Percentiles rank a stretch among this genome's conserved stretches.
Evolutionary conservation across 1,140 invertebrate genomes (phyloP).

Genomic region (Aphaenogaster ashmeadi): DNA sequence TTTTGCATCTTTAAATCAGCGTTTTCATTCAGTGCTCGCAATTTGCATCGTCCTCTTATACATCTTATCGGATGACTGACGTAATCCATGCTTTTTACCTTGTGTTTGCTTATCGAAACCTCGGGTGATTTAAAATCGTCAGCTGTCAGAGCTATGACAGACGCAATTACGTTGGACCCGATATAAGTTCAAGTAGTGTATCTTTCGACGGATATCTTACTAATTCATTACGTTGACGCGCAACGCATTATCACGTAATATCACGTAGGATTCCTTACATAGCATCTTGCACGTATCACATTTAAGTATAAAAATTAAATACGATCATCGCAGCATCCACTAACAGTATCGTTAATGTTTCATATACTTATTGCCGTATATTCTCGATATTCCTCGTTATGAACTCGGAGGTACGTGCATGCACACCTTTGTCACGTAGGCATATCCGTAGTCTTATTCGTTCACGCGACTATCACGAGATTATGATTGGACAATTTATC

Average conservation of each 20-base stretch:
- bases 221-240: background rate
- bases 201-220: background rate
- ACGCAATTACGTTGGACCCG: background rate
- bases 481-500: background rate
- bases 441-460: background rate
- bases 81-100: background rate
- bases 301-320: conserved; percentile 36
- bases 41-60: background rate
- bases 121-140: background rate
- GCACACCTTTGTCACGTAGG: background rate
- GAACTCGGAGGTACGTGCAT: background rate
- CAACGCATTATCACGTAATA: background rate
- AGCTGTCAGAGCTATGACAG: background rate
- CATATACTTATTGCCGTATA: background rate
- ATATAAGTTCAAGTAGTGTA: conserved; percentile 4
- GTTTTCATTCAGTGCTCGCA: background rate
- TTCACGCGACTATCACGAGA: conserved; percentile 1
- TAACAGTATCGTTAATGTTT: background rate
- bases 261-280: background rate
- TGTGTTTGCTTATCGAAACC: background rate
- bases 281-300: conserved; percentile 14
- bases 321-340: background rate
- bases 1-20: background rate
- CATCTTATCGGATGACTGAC: background rate
- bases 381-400: background rate